phyloP scores from a whole-genome alignment of 2,888 invertebrate species.

The Heterodera filipjevi region DNA sequence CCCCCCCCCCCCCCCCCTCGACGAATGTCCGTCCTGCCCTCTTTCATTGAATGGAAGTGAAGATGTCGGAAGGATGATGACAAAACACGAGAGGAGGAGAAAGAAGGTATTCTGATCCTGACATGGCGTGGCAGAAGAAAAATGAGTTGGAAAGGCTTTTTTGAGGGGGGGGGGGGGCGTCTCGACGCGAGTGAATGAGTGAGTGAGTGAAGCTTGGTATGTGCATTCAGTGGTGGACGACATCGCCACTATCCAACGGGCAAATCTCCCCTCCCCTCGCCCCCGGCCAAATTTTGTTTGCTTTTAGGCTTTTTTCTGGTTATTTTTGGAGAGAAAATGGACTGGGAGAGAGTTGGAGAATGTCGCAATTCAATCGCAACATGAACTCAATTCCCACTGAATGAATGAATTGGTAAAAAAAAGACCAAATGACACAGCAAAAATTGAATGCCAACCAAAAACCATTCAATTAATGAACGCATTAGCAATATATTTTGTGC shows the following conservation, averaged over 20 bases:
- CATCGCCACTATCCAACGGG: slow-evolving; percentile 1
- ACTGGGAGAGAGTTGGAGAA: background rate
- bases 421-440: background rate
- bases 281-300: background rate
- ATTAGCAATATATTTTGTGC: background rate
- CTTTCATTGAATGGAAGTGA: background rate
- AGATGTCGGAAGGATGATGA: background rate
- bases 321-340: background rate
- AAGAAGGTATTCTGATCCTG: background rate
- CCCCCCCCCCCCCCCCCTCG: background rate
- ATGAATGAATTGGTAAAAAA: background rate
- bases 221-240: background rate
- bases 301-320: background rate
- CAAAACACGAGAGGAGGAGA: background rate
- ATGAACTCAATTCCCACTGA: background rate
- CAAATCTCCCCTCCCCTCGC: slow-evolving; percentile 2
- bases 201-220: background rate
- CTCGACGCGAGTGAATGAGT: background rate
- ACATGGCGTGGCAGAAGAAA: background rate
- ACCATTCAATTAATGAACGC: background rate
- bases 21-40: too few species aligned
- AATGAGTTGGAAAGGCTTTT: background rate
- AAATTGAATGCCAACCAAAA: background rate
- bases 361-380: slow-evolving; percentile 4
- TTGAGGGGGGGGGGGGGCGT: background rate